Evolutionary conservation across 2,888 invertebrate species (phyloP).

Genomic region (Amphipyra tragopoginis): DNA sequence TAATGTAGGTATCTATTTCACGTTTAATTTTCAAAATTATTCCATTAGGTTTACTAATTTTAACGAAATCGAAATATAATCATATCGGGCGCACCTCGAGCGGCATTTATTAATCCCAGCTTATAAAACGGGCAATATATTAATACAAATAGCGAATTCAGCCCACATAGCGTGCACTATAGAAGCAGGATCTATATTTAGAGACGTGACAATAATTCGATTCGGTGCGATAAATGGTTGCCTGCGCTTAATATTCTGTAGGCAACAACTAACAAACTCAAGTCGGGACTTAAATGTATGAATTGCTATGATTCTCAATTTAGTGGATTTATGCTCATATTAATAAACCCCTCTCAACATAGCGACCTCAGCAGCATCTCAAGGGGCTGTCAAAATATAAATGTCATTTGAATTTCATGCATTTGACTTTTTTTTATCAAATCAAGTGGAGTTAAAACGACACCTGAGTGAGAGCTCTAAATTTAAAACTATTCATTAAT

Average conservation of each 20-base stretch:
- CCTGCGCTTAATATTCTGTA: slow-evolving; percentile 46
- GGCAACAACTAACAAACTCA: slow-evolving; percentile 15
- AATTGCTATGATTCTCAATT: slow-evolving; percentile 25
- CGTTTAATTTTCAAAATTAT: too few species aligned
- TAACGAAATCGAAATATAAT: background rate
- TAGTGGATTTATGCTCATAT: background rate
- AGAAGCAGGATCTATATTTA: slow-evolving; percentile 43
- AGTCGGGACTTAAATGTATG: slow-evolving; percentile 12
- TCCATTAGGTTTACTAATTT: too few species aligned
- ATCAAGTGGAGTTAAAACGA: too few species aligned
- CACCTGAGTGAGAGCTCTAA: too few species aligned
- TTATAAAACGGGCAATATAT: slow-evolving; percentile 27
- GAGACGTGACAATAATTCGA: slow-evolving; percentile 52
- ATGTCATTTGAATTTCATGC: too few species aligned
- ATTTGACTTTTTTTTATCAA: too few species aligned
- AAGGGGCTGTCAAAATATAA: too few species aligned
- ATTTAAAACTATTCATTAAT: too few species aligned
- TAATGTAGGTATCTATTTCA: too few species aligned
- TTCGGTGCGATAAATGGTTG: slow-evolving; percentile 37
- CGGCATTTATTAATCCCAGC: slow-evolving; percentile 29
- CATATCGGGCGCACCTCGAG: background rate
- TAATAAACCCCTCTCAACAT: too few species aligned
- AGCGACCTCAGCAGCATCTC: too few species aligned
- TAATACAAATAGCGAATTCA: slow-evolving; percentile 45
- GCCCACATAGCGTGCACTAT: slow-evolving; percentile 27